phyloP scores from a whole-genome alignment of 2,888 invertebrate species.

The Nebria brevicollis region DNA sequence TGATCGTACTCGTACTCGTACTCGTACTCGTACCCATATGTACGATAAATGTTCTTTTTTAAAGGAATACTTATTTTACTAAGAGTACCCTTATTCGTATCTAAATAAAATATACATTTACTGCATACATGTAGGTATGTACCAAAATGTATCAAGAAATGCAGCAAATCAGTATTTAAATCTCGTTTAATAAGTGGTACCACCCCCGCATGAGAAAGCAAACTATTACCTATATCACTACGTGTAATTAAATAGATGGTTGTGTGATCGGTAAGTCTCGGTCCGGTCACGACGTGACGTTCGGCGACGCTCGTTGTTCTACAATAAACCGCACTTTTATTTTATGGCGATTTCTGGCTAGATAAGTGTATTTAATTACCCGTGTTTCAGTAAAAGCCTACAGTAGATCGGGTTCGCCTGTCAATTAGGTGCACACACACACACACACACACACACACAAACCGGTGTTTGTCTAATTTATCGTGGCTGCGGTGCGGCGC shows the following conservation, averaged over 20 bases:
- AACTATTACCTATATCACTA: neutral
- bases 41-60: too few relatives aligned
- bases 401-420: conserved; percentile 52
- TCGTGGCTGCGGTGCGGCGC: conserved; percentile 43
- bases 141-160: too few relatives aligned
- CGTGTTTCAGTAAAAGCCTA: conserved; percentile 48
- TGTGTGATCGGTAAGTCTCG: neutral
- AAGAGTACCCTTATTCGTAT: too few relatives aligned
- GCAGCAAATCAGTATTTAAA: too few relatives aligned
- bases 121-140: too few relatives aligned
- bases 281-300: neutral
- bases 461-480: conserved; percentile 58
- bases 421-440: conserved; percentile 57
- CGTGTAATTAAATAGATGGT: neutral
- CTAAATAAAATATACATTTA: too few relatives aligned
- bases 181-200: neutral
- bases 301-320: conserved; percentile 4
- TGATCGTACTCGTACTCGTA: neutral
- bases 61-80: too few relatives aligned
- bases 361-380: conserved; percentile 60
- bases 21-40: too few relatives aligned
- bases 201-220: neutral
- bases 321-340: conserved; percentile 44
- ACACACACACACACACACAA: conserved; percentile 48
- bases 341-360: conserved; percentile 57